Percentiles rank a stretch among this genome's conserved stretches.
phyloP scores from a whole-genome alignment of 2,113 vertebrate species.

The Psittacula cyanocephala region DNA sequence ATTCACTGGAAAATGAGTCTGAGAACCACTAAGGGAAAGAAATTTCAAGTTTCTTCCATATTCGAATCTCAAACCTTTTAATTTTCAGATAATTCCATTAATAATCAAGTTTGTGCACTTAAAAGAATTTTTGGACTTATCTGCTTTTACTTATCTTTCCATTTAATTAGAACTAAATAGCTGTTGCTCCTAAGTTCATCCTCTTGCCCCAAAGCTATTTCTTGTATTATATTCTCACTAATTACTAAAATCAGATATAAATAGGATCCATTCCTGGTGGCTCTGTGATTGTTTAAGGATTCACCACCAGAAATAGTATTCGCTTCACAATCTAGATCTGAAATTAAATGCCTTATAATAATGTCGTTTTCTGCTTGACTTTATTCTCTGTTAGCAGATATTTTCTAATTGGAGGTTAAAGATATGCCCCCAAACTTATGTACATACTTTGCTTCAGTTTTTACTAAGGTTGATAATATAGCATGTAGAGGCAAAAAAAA shows the following conservation, averaged over 20 bases:
- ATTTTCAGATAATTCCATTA: background rate
- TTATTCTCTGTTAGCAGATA: background rate
- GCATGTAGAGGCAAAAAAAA: background rate
- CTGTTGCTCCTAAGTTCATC: background rate
- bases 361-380: background rate
- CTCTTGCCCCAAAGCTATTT: constrained; percentile 1
- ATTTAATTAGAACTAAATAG: constrained; percentile 1
- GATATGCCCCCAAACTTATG: background rate
- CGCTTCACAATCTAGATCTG: background rate
- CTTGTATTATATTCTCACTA: background rate
- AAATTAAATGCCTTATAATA: background rate
- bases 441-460: background rate
- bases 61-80: background rate
- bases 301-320: background rate
- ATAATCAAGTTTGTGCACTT: background rate
- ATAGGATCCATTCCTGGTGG: background rate
- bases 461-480: background rate
- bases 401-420: background rate
- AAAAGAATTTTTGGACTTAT: background rate
- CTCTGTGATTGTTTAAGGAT: background rate
- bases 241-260: constrained; percentile 10
- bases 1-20: background rate
- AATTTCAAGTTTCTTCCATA: background rate
- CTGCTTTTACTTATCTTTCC: background rate
- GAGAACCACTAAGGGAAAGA: background rate